These are phyloP conservation scores for Ictalurus furcatus DNA, from an alignment of 2,113 vertebrate species.

Conservation along the genomic window DNA sequence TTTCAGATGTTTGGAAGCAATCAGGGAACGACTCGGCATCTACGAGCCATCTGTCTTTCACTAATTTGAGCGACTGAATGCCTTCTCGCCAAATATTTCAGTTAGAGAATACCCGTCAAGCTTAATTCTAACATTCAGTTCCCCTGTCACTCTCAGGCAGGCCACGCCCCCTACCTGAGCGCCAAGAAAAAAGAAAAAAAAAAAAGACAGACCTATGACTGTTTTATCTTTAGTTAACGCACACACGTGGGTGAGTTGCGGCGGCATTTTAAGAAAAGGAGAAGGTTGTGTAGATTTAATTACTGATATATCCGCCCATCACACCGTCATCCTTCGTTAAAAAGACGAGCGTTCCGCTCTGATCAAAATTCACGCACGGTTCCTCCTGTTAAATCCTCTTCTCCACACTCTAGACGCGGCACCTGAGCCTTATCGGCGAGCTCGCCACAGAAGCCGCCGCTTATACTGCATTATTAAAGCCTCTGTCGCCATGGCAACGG, in stretches of 20 bases:
- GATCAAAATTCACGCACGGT: background rate
- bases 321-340: too few relatives aligned
- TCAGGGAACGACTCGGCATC: background rate
- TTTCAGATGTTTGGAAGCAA: background rate
- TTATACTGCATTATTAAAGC: slow-evolving; percentile 6
- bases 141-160: background rate
- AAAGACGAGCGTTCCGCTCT: background rate
- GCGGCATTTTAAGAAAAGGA: background rate
- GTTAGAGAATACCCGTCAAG: background rate
- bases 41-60: background rate
- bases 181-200: background rate
- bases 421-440: slow-evolving; percentile 6
- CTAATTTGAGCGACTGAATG: background rate
- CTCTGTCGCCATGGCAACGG: slow-evolving; percentile 6
- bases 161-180: background rate
- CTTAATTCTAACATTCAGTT: background rate
- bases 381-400: background rate
- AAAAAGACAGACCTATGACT: background rate
- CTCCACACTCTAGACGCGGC: background rate
- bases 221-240: background rate
- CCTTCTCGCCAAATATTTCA: background rate
- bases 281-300: background rate
- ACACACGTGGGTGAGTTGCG: background rate
- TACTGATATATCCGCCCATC: background rate
- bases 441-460: background rate